Evolutionary conservation across 2,888 invertebrate species (phyloP).

Genomic region (Clepsis dumicolana): DNA sequence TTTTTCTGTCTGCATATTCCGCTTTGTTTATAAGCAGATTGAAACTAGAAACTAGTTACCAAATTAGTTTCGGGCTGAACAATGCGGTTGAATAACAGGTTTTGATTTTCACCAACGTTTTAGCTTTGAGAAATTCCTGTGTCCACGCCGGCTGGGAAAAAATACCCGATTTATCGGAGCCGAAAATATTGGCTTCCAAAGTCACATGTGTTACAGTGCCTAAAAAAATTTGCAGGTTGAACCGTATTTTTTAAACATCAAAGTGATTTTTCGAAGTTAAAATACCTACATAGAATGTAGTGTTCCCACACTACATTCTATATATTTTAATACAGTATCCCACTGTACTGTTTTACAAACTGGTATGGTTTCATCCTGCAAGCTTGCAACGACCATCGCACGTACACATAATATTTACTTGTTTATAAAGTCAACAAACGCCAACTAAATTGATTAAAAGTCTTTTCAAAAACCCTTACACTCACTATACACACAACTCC

Average conservation of each 20-base stretch:
- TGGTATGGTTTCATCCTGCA: no score
- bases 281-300: no score
- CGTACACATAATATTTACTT: no score
- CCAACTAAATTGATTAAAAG: no score
- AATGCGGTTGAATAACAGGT: neutral
- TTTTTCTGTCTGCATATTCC: neutral
- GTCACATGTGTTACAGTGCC: slow-evolving; percentile 29
- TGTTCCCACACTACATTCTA: no score
- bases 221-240: neutral
- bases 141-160: slow-evolving; percentile 1
- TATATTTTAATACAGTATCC: no score
- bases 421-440: no score
- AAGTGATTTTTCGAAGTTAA: neutral
- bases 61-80: neutral
- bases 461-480: no score
- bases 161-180: slow-evolving; percentile 26
- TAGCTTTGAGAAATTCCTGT: neutral
- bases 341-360: no score
- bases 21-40: neutral
- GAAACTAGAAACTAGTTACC: neutral
- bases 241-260: neutral
- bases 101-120: neutral
- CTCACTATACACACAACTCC: no score
- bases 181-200: slow-evolving; percentile 35
- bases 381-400: no score